Conservation (phyloP, 1,140 invertebrate species). For the Mactra quadrangularis region DNA sequence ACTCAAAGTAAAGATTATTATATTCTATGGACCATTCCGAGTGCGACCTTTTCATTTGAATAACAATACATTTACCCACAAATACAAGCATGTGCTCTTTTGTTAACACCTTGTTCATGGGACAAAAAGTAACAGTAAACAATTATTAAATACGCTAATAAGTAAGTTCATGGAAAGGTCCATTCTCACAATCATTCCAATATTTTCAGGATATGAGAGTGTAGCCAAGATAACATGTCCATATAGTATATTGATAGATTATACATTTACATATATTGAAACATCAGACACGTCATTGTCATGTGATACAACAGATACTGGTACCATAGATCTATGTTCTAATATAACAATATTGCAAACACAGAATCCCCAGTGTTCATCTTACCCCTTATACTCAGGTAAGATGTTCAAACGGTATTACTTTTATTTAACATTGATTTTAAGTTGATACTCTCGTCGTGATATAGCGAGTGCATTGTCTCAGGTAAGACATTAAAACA, state of each 20-base stretch:
- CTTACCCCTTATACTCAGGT: constrained; percentile 32
- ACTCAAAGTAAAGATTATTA: too few relatives aligned
- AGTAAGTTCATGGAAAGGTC: too few relatives aligned
- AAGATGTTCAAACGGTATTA: background rate
- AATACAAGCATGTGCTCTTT: too few relatives aligned
- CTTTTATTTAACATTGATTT: background rate
- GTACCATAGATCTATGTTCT: constrained; percentile 23
- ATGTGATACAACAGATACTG: background rate
- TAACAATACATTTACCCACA: too few relatives aligned
- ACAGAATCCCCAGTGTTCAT: background rate
- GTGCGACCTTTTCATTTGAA: too few relatives aligned
- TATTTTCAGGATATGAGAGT: constrained; percentile 1
- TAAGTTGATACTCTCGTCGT: background rate
- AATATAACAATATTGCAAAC: background rate
- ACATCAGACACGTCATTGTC: background rate
- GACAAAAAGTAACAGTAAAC: too few relatives aligned
- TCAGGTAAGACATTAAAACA: too few relatives aligned
- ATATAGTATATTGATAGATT: constrained; percentile 25
- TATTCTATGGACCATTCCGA: too few relatives aligned
- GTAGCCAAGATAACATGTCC: constrained; percentile 25
- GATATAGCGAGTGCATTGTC: too few relatives aligned
- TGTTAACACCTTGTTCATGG: too few relatives aligned
- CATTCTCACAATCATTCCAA: background rate
- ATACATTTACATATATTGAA: constrained; percentile 18
- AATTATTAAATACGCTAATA: too few relatives aligned